These are phyloP conservation scores for Panurus biarmicus DNA, from an alignment of 2,113 vertebrate genomes.

Conservation along the genomic window DNA sequence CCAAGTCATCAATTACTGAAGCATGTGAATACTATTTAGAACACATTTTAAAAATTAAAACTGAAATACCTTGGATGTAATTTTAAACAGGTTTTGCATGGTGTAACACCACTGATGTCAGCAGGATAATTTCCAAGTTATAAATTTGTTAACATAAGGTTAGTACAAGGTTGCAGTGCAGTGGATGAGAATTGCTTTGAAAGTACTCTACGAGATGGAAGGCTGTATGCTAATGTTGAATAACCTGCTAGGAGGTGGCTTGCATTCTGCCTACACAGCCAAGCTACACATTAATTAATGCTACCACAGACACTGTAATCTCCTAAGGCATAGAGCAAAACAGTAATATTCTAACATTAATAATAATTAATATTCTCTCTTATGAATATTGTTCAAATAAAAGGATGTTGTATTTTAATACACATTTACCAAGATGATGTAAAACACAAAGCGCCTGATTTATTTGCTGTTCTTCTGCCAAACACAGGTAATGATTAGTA, in stretches of 20 bases:
- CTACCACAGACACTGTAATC: background rate
- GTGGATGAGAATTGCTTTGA: constrained; percentile 21
- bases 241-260: constrained; percentile 11
- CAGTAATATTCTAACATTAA: constrained; percentile 12
- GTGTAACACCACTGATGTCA: constrained; percentile 18
- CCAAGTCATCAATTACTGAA: background rate
- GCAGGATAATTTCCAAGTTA: constrained; percentile 38
- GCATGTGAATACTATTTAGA: background rate
- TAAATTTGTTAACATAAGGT: constrained; percentile 36
- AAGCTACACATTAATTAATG: constrained; percentile 34
- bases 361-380: constrained; percentile 33
- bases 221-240: background rate
- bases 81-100: constrained; percentile 48
- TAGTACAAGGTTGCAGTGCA: background rate
- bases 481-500: background rate
- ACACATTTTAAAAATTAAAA: constrained; percentile 35
- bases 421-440: background rate
- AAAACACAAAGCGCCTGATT: background rate
- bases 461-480: background rate
- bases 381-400: constrained; percentile 51
- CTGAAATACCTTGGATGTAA: background rate
- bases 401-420: constrained; percentile 20
- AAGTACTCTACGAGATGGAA: background rate
- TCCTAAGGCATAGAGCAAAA: constrained; percentile 25
- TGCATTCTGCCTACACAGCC: constrained; percentile 50